Conservation (phyloP, 2,797 vertebrate genomes). For the Telmatherina bonti region DNA sequence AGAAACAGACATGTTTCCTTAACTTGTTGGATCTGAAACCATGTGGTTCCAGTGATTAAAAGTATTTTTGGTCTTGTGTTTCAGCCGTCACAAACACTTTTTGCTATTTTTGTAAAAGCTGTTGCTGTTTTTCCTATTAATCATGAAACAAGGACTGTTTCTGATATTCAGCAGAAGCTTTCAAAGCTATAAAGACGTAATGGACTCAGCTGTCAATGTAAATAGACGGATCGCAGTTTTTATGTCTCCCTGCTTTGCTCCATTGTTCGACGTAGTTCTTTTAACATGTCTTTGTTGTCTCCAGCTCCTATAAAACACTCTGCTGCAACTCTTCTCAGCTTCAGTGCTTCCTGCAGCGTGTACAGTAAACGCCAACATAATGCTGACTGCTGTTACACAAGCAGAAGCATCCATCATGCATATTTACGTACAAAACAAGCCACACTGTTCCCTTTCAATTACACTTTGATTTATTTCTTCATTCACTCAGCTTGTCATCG, state of each 20-base stretch:
- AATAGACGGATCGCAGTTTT: conserved; percentile 31
- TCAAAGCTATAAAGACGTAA: conserved; percentile 37
- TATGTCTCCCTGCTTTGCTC: conserved; percentile 1
- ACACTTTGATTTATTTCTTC: conserved; percentile 45
- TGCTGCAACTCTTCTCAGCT: conserved; percentile 4
- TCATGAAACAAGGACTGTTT: conserved; percentile 32
- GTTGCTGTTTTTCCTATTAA: conserved; percentile 16
- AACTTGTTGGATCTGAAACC: not conserved
- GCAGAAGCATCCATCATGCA: conserved; percentile 14
- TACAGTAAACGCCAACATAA: conserved; percentile 6
- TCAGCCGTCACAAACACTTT: not conserved
- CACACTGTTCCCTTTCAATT: conserved; percentile 38
- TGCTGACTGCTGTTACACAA: conserved; percentile 15
- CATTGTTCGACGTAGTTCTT: not conserved
- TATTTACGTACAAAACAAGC: conserved; percentile 11
- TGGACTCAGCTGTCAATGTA: conserved; percentile 37
- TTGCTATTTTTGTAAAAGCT: not conserved
- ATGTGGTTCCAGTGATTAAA: not conserved
- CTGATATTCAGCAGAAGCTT: conserved; percentile 36
- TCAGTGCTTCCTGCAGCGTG: not conserved
- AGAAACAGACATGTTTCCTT: not conserved
- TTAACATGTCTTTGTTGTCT: not conserved
- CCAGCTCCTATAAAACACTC: conserved; percentile 15
- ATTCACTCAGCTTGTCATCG: conserved; percentile 17
- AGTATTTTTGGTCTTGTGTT: not conserved